Evolutionary conservation across 2,888 invertebrate species (phyloP).

Genomic region (Noctua janthina): DNA sequence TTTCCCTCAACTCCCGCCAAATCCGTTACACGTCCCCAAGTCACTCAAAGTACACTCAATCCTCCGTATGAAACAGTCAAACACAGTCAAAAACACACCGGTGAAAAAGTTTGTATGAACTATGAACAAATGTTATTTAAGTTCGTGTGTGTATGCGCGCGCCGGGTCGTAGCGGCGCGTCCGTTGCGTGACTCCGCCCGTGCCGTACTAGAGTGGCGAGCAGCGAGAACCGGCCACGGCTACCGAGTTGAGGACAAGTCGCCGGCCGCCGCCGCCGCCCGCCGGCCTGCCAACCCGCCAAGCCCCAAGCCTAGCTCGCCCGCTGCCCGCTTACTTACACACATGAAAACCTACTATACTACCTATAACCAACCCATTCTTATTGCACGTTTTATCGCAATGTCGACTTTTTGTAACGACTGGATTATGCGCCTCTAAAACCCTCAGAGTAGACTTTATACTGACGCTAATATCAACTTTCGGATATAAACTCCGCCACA

Average conservation of each 20-base stretch:
- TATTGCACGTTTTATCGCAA: slow-evolving; percentile 82
- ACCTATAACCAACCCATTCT: slow-evolving; percentile 72
- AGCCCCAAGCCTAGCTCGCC: slow-evolving; percentile 63
- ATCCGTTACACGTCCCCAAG: slow-evolving; percentile 74
- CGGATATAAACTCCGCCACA: slow-evolving; percentile 67
- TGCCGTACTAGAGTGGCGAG: slow-evolving; percentile 84
- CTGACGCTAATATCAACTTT: slow-evolving; percentile 63
- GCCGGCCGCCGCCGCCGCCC: slow-evolving; percentile 55
- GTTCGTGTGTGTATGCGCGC: slow-evolving; percentile 78
- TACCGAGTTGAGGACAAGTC: slow-evolving; percentile 79
- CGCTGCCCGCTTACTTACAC: slow-evolving; percentile 56
- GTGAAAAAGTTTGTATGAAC: slow-evolving; percentile 73
- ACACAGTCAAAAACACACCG: slow-evolving; percentile 77
- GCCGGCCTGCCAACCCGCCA: slow-evolving; percentile 50
- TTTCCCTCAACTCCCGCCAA: slow-evolving; percentile 81
- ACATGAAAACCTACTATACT: slow-evolving; percentile 60
- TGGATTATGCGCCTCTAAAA: slow-evolving; percentile 80
- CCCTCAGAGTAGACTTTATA: slow-evolving; percentile 75
- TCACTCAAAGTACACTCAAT: slow-evolving; percentile 75
- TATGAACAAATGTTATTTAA: slow-evolving; percentile 66
- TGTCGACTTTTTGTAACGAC: slow-evolving; percentile 81
- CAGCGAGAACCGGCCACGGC: slow-evolving; percentile 76
- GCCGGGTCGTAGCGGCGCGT: slow-evolving; percentile 78
- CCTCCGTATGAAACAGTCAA: slow-evolving; percentile 69
- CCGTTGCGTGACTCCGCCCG: slow-evolving; percentile 82